phyloP scores from a whole-genome alignment of 2,113 vertebrate genomes.

The Geococcyx californianus region DNA sequence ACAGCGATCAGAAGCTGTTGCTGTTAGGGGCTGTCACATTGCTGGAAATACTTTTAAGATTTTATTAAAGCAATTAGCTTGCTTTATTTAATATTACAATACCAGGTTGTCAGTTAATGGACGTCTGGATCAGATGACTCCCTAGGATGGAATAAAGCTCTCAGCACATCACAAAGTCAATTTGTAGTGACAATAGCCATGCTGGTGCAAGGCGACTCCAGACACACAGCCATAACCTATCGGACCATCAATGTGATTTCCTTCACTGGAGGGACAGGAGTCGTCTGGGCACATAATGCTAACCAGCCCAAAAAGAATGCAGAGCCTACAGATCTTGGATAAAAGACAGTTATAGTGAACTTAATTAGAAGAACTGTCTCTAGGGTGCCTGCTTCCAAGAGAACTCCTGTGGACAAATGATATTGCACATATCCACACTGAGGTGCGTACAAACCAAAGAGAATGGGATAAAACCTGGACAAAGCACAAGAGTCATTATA shows the following conservation, averaged over 20 bases:
- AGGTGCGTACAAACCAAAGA: rapidly evolving
- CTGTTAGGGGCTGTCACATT: neutral
- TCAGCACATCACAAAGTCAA: neutral
- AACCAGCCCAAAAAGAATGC: neutral
- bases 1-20: neutral
- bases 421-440: rapidly evolving
- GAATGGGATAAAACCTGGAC: neutral
- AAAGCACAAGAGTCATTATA: neutral
- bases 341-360: rapidly evolving
- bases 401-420: rapidly evolving
- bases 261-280: neutral
- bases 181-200: neutral
- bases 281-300: neutral
- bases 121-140: neutral
- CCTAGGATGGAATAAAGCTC: neutral
- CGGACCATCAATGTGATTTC: rapidly evolving
- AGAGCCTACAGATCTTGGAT: neutral
- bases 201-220: neutral
- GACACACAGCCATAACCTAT: neutral
- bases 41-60: neutral
- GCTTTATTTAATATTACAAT: neutral
- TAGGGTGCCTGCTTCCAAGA: neutral
- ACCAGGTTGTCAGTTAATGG: neutral
- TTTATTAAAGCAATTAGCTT: neutral
- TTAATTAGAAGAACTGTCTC: neutral